phyloP scores from a whole-genome alignment of 2,888 invertebrate species.

The Drosophila tanythrix region DNA sequence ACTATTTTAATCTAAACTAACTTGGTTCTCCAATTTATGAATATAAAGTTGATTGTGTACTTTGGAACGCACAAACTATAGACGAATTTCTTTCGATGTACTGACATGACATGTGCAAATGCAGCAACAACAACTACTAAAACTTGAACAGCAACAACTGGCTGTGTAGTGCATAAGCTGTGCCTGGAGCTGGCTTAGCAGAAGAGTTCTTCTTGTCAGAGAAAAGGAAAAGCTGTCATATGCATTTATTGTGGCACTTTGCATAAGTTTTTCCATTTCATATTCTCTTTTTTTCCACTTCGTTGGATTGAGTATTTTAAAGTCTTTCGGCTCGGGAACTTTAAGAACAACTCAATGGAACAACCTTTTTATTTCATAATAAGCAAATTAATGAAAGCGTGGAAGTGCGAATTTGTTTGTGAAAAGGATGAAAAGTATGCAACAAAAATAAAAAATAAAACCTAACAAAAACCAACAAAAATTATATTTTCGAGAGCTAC shows the following conservation, averaged over 20 bases:
- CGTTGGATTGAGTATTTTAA: constrained; percentile 26
- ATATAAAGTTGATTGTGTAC: constrained; percentile 5
- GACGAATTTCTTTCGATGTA: constrained; percentile 16
- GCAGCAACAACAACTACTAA: constrained; percentile 28
- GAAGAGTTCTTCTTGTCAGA: constrained; percentile 67
- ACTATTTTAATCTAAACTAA: not conserved
- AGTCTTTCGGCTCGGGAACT: constrained; percentile 17
- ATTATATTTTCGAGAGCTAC: constrained; percentile 46
- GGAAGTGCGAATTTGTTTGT: constrained; percentile 73
- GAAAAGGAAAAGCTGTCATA: constrained; percentile 72
- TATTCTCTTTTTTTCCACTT: not conserved
- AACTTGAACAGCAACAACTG: constrained; percentile 26
- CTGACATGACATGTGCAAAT: constrained; percentile 55
- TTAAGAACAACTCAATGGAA: constrained; percentile 21
- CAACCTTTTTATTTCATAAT: constrained; percentile 37
- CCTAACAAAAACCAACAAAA: constrained; percentile 26
- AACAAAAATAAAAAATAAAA: constrained; percentile 30
- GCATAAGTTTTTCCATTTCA: constrained; percentile 40
- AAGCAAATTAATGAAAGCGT: constrained; percentile 72
- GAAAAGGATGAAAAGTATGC: constrained; percentile 55
- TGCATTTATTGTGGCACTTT: constrained; percentile 63
- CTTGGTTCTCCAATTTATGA: not conserved
- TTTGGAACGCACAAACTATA: constrained; percentile 14
- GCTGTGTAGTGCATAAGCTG: constrained; percentile 30
- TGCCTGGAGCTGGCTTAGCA: constrained; percentile 22